Evolutionary conservation across 1,140 invertebrate genomes (phyloP).

Genomic region (Oscheius sp.): DNA sequence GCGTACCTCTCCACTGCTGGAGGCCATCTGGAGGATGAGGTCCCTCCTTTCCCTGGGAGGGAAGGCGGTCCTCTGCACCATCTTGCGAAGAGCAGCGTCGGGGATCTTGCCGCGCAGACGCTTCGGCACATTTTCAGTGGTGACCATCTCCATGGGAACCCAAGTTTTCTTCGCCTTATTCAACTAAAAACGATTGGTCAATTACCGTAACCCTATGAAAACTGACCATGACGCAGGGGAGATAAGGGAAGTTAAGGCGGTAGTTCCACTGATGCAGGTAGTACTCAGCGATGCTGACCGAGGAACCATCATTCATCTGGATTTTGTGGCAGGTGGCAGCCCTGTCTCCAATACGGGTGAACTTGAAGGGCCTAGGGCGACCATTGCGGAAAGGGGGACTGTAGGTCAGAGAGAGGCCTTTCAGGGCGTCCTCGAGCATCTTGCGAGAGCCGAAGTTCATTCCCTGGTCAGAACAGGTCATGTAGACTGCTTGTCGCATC

Average conservation of each 20-base stretch:
- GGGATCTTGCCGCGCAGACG: neutral
- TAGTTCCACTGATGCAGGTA: neutral
- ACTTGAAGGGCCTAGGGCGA: neutral
- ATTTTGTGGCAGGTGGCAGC: neutral
- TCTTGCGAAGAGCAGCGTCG: neutral
- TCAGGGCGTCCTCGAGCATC: neutral
- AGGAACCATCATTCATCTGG: neutral
- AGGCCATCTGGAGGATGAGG: neutral
- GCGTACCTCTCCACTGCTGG: neutral
- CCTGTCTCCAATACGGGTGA: neutral
- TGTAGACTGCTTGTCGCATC: neutral
- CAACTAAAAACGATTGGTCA: neutral
- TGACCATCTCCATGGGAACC: slow-evolving; percentile 8
- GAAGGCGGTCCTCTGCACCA: neutral
- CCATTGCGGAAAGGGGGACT: neutral
- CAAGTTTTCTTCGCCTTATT: neutral
- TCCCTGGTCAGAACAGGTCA: no score
- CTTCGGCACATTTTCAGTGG: neutral
- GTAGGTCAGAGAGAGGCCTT: neutral
- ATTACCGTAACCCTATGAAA: neutral
- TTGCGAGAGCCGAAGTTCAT: neutral
- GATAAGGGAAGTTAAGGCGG: neutral
- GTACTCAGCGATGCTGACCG: neutral
- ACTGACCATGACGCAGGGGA: slow-evolving; percentile 1
- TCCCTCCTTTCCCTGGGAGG: neutral